Percentiles rank a stretch among this genome's conserved stretches.
These are phyloP conservation scores for Lophura nycthemera DNA, from an alignment of 2,113 vertebrate genomes.

Conservation along the genomic window DNA sequence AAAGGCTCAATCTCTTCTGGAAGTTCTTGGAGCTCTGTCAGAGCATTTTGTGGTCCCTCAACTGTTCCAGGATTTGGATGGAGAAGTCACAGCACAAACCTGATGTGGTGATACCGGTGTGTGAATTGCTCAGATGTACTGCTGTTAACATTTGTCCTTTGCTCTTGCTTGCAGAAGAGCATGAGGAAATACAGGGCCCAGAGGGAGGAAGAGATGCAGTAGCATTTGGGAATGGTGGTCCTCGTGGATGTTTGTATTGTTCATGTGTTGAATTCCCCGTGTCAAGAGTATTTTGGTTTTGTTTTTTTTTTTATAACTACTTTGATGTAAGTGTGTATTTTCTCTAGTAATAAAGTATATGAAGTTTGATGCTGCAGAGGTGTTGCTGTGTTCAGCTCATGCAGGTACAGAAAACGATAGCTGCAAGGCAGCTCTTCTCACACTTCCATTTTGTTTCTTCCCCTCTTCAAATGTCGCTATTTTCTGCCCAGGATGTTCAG, in stretches of 20 bases:
- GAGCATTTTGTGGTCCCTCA: not conserved
- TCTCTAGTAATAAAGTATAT: slow-evolving; percentile 19
- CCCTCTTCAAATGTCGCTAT: not conserved
- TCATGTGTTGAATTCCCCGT: not conserved
- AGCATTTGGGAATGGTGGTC: not conserved
- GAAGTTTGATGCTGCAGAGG: not conserved
- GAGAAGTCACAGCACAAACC: not conserved
- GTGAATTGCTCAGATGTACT: fast-evolving
- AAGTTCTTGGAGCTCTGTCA: not conserved
- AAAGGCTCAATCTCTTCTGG: not conserved
- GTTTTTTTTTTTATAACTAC: not conserved
- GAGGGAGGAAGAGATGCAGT: slow-evolving; percentile 82
- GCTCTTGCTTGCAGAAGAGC: slow-evolving; percentile 74
- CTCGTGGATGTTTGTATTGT: not conserved
- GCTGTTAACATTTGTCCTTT: not conserved
- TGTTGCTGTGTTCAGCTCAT: not conserved
- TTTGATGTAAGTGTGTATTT: not conserved
- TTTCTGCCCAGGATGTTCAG: not conserved
- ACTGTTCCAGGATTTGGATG: not conserved
- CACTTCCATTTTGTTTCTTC: not conserved
- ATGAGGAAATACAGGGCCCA: slow-evolving; percentile 81
- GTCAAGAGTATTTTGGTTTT: fast-evolving
- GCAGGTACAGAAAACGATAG: fast-evolving
- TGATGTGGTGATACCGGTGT: not conserved
- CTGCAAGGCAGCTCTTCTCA: not conserved